Conservation (phyloP, 2,113 vertebrate species). For the Hippocampus mohnikei region DNA sequence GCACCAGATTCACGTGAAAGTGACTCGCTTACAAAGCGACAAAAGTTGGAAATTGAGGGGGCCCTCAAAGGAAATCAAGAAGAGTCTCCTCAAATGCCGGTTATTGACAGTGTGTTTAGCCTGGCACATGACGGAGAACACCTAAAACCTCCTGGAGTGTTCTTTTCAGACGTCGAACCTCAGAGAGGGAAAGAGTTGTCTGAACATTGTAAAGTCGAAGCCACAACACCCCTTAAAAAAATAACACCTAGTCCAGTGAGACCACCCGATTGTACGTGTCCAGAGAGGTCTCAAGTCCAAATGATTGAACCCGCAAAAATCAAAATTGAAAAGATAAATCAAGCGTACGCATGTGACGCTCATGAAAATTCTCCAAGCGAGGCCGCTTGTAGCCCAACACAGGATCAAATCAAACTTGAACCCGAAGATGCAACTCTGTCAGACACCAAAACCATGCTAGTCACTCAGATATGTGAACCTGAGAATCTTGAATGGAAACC, state of each 20-base stretch:
- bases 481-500: slow-evolving; percentile 35
- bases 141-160: slow-evolving; percentile 60
- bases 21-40: slow-evolving; percentile 40
- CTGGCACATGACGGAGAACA: slow-evolving; percentile 83
- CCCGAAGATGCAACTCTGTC: slow-evolving; percentile 6
- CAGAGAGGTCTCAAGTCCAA: slow-evolving; percentile 1
- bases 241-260: slow-evolving; percentile 15
- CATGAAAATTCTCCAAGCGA: slow-evolving; percentile 4
- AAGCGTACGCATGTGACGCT: slow-evolving; percentile 4
- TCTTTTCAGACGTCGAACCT: slow-evolving; percentile 23
- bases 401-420: slow-evolving; percentile 38
- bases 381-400: slow-evolving; percentile 7
- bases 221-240: slow-evolving; percentile 29
- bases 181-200: slow-evolving; percentile 9
- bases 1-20: slow-evolving; percentile 37
- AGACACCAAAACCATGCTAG: slow-evolving; percentile 13
- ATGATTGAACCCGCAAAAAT: slow-evolving; percentile 29
- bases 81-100: slow-evolving; percentile 83
- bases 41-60: slow-evolving; percentile 26
- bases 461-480: slow-evolving; percentile 50
- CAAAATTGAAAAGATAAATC: slow-evolving; percentile 57
- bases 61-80: slow-evolving; percentile 6
- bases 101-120: slow-evolving; percentile 92
- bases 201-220: slow-evolving; percentile 29
- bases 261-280: slow-evolving; percentile 12